phyloP scores from a whole-genome alignment of 1,140 invertebrate species.

The Archivesica marissinica region DNA sequence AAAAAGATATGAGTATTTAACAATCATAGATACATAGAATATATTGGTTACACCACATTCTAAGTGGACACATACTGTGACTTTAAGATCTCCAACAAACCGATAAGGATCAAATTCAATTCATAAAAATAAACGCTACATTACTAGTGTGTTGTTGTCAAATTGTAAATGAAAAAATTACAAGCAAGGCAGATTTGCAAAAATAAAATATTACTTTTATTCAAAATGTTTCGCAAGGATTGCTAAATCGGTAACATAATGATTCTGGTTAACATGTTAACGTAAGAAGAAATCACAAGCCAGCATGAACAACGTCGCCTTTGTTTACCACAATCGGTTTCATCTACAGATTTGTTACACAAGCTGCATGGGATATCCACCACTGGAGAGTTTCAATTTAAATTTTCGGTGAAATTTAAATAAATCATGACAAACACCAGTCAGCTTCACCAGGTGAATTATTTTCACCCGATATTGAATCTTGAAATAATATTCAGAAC shows the following conservation, averaged over 20 bases:
- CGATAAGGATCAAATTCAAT: too few relatives aligned
- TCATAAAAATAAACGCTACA: too few relatives aligned
- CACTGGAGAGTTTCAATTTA: background rate
- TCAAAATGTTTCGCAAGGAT: background rate
- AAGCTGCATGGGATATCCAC: background rate
- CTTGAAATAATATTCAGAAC: background rate
- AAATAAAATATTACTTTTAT: too few relatives aligned
- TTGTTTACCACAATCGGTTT: constrained; percentile 1
- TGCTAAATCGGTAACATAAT: background rate
- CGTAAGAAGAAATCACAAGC: constrained; percentile 1
- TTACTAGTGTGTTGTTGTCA: too few relatives aligned
- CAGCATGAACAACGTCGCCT: background rate
- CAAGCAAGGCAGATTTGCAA: too few relatives aligned
- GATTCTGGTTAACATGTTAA: constrained; percentile 12
- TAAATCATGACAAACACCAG: constrained; percentile 12
- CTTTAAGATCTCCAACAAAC: too few relatives aligned
- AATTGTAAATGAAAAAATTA: too few relatives aligned
- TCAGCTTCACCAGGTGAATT: background rate
- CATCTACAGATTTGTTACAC: constrained; percentile 26
- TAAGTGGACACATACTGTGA: too few relatives aligned
- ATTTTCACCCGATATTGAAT: background rate
- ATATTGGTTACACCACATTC: too few relatives aligned
- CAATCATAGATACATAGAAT: too few relatives aligned
- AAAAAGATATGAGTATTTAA: too few relatives aligned
- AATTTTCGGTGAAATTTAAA: constrained; percentile 6